Evolutionary conservation across 2,888 invertebrate genomes (phyloP).

Genomic region (Campoplex capitator): DNA sequence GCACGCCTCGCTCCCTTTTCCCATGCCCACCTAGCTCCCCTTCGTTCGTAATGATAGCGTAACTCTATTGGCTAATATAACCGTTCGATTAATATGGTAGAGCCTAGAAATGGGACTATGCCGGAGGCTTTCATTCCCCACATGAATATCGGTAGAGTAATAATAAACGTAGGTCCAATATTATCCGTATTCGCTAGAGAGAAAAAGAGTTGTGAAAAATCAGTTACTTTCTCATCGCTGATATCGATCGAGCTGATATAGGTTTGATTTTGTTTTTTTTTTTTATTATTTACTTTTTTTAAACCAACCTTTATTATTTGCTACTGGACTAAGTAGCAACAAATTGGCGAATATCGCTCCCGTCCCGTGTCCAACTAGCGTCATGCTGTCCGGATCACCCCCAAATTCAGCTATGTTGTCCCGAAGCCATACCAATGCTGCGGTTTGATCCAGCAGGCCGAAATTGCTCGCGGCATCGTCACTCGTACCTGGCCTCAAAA

Average conservation of each 20-base stretch:
- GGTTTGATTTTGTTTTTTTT: background rate
- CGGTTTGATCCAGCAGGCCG: slow-evolving; percentile 96
- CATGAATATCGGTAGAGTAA: background rate
- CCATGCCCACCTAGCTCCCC: slow-evolving; percentile 27
- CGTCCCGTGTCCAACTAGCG: slow-evolving; percentile 97
- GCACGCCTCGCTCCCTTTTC: slow-evolving; percentile 20
- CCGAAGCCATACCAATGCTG: slow-evolving; percentile 97
- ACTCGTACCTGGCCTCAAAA: slow-evolving; percentile 91
- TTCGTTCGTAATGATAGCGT: slow-evolving; percentile 57
- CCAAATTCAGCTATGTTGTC: slow-evolving; percentile 96
- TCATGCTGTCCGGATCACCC: slow-evolving; percentile 94
- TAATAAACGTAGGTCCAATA: background rate
- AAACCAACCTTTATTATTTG: slow-evolving; percentile 85
- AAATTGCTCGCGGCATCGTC: slow-evolving; percentile 94
- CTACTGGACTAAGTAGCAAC: slow-evolving; percentile 96
- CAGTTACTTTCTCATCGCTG: background rate
- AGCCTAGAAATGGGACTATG: slow-evolving; percentile 29
- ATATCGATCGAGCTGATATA: background rate
- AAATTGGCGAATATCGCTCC: slow-evolving; percentile 98
- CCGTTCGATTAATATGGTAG: slow-evolving; percentile 42
- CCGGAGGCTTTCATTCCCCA: slow-evolving; percentile 36
- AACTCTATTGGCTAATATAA: slow-evolving; percentile 47
- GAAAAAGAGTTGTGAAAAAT: background rate
- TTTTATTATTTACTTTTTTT: background rate
- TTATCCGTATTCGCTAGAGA: background rate